Conservation (phyloP, 2,888 invertebrate species). For the Polydrusus tereticollis region DNA sequence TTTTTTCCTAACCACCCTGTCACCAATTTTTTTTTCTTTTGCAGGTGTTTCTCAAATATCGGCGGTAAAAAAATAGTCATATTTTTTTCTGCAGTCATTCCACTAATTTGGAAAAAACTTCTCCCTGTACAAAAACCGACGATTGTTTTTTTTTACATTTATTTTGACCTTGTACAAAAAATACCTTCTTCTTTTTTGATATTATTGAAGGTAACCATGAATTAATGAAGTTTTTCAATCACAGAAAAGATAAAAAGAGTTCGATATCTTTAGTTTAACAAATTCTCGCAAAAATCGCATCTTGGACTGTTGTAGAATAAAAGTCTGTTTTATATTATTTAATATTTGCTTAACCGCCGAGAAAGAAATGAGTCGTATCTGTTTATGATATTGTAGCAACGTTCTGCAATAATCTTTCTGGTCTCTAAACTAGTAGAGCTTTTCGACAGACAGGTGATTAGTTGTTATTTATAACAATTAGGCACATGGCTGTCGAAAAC, state of each 20-base stretch:
- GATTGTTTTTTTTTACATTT: slow-evolving; percentile 23
- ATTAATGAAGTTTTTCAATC: slow-evolving; percentile 4
- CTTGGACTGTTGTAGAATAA: too few relatives aligned
- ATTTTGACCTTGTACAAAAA: slow-evolving; percentile 22
- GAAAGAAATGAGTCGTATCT: too few relatives aligned
- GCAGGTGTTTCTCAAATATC: slow-evolving; percentile 44
- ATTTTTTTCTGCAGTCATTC: slow-evolving; percentile 44
- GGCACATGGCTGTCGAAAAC: too few relatives aligned
- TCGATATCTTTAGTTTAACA: too few relatives aligned
- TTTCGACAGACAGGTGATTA: too few relatives aligned
- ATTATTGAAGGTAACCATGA: slow-evolving; percentile 11
- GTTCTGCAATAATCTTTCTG: too few relatives aligned
- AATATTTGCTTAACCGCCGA: too few relatives aligned
- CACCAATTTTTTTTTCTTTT: slow-evolving; percentile 20
- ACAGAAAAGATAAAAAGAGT: neutral
- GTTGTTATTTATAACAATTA: too few relatives aligned
- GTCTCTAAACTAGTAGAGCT: too few relatives aligned
- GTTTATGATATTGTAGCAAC: too few relatives aligned
- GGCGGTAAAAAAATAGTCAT: slow-evolving; percentile 35
- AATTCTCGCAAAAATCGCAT: too few relatives aligned
- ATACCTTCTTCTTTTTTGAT: slow-evolving; percentile 28
- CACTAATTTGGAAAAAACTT: slow-evolving; percentile 33
- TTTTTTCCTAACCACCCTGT: neutral
- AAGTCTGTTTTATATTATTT: too few relatives aligned
- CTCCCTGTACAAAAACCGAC: slow-evolving; percentile 34